A percentile compares a stretch with the other conserved stretches of the same genome.
Conservation (phyloP, 2,113 vertebrate genomes). For the Rallus limicola region DNA sequence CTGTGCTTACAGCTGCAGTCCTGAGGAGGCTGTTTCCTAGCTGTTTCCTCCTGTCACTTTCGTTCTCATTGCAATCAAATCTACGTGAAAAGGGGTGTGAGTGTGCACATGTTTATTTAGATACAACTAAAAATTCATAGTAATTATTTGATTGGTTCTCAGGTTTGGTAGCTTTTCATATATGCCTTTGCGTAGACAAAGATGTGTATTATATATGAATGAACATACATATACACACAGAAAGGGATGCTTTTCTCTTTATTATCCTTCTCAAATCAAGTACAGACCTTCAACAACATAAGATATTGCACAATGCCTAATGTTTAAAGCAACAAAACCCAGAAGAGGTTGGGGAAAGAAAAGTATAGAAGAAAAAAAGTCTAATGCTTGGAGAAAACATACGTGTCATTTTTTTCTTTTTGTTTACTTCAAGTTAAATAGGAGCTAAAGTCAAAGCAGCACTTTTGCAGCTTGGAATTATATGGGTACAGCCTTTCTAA, state of each 20-base stretch:
- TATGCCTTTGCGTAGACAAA: neutral
- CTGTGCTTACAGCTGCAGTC: neutral
- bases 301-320: neutral
- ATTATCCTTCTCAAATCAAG: neutral
- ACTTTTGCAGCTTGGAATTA: neutral
- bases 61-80: neutral
- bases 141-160: neutral
- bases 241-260: neutral
- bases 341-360: neutral
- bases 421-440: neutral
- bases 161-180: neutral
- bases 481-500: neutral
- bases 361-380: neutral
- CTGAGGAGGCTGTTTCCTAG: neutral
- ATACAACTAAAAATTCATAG: neutral
- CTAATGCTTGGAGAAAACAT: neutral
- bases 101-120: too few relatives aligned
- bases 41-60: neutral
- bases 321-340: neutral
- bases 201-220: neutral
- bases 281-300: neutral
- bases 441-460: neutral
- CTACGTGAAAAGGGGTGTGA: neutral
- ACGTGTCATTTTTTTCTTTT: neutral
- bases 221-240: fast-evolving